Evolutionary conservation across 2,888 invertebrate species (phyloP), one percentile per base, ranked within the genome.

Genomic region (Hydroisotoma schaefferi): DNA sequence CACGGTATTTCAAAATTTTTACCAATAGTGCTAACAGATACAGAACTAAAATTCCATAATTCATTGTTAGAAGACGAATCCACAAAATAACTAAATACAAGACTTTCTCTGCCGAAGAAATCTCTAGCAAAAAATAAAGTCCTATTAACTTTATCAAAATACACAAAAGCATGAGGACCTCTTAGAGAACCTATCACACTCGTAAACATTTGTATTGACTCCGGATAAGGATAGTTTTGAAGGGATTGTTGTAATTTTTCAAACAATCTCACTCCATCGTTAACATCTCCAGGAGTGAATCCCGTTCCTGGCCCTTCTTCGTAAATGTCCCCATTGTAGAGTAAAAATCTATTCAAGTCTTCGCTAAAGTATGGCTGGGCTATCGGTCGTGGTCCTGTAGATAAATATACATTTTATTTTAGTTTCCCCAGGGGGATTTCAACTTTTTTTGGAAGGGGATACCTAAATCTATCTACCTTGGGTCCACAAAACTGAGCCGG

Each of bases 311-410:
- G 25, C 20, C 53, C 44, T n/a, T 48, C 33, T 3, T 59, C 57
- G 78, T 87, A 94, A 68, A 92, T 83, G 78, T 97, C 94, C 27
- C 94, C 95, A 80, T 95, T 95, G 81, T 88, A 93, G 23, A 93
- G 76, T 57, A 95, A 79, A 55, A 87, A 75, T 65, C 87, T 85
- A 25, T 81, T 79, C n/a, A 48, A 47, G 37, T 80, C 75, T 10
- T 77, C 77, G 75, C 83, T 81, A 26, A 82, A 55, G 12, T 80
- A 69, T 0, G 95, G 95, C 76, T 95, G 95, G 28, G 73, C 71
- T 2, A 81, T 81, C 18, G 38, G 28, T 2, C 25, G 22, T 8
- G 38, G 37, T n/a, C 64, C n/a, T n/a, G n/a, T n/a, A n/a, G n/a
- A n/a, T n/a, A n/a, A n/a, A n/a, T n/a, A n/a, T n/a, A n/a, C n/a